Conservation (phyloP, 2,888 invertebrate genomes). For the Drosophila acutilabella region DNA sequence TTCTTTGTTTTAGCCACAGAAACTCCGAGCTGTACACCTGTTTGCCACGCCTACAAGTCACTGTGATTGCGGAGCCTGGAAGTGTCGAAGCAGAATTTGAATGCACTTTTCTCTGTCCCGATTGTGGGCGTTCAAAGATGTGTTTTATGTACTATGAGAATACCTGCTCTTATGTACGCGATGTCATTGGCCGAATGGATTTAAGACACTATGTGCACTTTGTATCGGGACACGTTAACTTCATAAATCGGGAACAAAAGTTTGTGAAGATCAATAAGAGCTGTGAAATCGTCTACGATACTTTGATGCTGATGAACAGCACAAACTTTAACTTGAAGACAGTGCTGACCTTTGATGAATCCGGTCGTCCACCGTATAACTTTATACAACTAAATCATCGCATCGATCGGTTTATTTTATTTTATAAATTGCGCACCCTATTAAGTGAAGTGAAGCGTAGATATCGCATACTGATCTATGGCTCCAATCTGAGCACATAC, state of each 20-base stretch:
- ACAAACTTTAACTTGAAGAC: constrained; percentile 43
- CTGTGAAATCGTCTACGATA: constrained; percentile 75
- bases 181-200: constrained; percentile 69
- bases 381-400: constrained; percentile 77
- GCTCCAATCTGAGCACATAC: constrained; percentile 67
- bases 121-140: constrained; percentile 24
- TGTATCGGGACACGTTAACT: constrained; percentile 54
- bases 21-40: constrained; percentile 63
- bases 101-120: constrained; percentile 61
- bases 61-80: constrained; percentile 70
- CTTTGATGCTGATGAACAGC: constrained; percentile 65
- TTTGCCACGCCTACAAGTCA: constrained; percentile 64
- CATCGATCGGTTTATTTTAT: constrained; percentile 75
- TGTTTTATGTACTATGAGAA: constrained; percentile 69
- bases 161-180: constrained; percentile 64
- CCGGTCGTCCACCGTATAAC: constrained; percentile 59
- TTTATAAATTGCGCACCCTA: constrained; percentile 69
- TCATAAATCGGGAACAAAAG: constrained; percentile 63
- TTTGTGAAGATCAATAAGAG: constrained; percentile 58
- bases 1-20: constrained; percentile 35
- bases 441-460: constrained; percentile 23
- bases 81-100: constrained; percentile 78
- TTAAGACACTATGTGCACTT: constrained; percentile 72
- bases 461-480: constrained; percentile 71
- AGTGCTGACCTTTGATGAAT: background rate